Evolutionary conservation across 2,888 invertebrate genomes (phyloP).

Genomic region (Brachylomia viminalis): DNA sequence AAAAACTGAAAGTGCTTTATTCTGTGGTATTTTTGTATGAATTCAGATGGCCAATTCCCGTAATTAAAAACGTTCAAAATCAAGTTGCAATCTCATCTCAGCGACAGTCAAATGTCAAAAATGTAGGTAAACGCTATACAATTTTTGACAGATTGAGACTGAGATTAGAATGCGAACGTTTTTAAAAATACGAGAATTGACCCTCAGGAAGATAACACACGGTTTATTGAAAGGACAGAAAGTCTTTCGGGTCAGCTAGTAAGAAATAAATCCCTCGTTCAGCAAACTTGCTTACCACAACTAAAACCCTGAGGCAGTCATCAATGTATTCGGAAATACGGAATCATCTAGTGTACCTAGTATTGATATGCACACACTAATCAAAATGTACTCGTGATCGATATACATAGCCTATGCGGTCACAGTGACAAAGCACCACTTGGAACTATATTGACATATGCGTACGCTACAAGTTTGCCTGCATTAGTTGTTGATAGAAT

Average conservation of each 20-base stretch:
- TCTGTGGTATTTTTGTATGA: not conserved
- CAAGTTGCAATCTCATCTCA: too few relatives aligned
- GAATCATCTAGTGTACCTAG: not conserved
- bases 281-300: not conserved
- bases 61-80: too few relatives aligned
- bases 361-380: constrained; percentile 24
- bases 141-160: too few relatives aligned
- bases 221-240: not conserved
- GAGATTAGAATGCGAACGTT: too few relatives aligned
- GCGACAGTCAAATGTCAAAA: too few relatives aligned
- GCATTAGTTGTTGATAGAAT: constrained; percentile 45
- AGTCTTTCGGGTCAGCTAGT: not conserved
- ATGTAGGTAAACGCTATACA: too few relatives aligned
- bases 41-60: too few relatives aligned
- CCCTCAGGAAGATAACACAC: not conserved
- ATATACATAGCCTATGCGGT: constrained; percentile 26
- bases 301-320: not conserved
- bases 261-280: not conserved
- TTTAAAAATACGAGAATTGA: too few relatives aligned
- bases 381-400: constrained; percentile 25
- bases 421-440: constrained; percentile 58
- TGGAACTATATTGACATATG: constrained; percentile 25
- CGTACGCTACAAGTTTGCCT: constrained; percentile 16
- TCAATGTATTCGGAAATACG: not conserved
- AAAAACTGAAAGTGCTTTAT: too few relatives aligned